Base-by-base conservation (phyloP, 2,888 invertebrate species). In the Physocephala rufipes region DNA sequence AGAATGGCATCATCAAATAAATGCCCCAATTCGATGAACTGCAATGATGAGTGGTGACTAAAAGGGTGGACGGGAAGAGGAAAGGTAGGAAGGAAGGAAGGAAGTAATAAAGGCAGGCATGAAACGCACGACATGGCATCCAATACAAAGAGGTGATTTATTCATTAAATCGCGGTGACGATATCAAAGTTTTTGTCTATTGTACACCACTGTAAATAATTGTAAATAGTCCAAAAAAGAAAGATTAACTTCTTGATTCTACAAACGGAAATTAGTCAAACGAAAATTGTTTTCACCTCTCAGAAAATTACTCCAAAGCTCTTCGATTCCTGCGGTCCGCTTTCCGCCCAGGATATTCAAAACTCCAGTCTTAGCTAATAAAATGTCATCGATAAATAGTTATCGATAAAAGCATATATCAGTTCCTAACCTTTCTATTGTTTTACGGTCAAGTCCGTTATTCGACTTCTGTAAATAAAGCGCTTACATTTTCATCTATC, bases 361-460 rank as follows among this genome's bases (percentile, higher is more conserved):
- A n/a, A 49, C 15, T n/a, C 28, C 15, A 24, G 26, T 45, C n/a
- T 15, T 58, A 67, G 67, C 68, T 30, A 49, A 59, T 47, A 61
- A 61, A 4, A 5, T 7, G 47, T 30, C 3, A 19, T 47, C 16
- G 47, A 45, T 30, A 5, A 21, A 12, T 21, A 16, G 16, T 24
- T 55, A 58, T 67, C 47, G 13, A 62, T 51, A 47, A 77, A 76
- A 77, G 77, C 78, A 74, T 74, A 76, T 74, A 74, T 78, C 73
- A 78, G 78, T 78, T 78, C 78, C 78, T 78, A 78, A 72, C 55
- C 47, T 67, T 63, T 67, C n/a, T n/a, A n/a, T 21, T 47, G 62
- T 74, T 71, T 72, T 12, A 45, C 72, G 51, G 64, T 72, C 49
- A 24, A 24, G 21, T 58, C 15, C 58, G 15, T 15, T 26, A 26